phyloP scores from a whole-genome alignment of 2,888 invertebrate genomes.

The Amiota communis region DNA sequence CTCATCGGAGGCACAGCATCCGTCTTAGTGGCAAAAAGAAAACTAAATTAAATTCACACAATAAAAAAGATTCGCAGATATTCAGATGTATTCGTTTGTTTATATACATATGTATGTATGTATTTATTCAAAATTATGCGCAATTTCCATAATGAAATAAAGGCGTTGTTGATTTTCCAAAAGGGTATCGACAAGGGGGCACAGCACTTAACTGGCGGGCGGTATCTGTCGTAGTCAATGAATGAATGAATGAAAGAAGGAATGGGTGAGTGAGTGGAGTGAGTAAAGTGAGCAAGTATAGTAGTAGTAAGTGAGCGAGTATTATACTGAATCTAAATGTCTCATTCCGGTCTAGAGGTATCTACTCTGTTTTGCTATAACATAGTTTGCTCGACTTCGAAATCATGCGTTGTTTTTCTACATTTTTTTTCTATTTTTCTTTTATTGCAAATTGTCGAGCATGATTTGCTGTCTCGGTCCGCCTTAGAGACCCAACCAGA shows the following conservation, averaged over 20 bases:
- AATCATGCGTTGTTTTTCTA: neutral
- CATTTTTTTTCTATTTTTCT: neutral
- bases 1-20: neutral
- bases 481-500: neutral
- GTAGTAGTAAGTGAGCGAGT: no score
- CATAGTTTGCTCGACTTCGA: neutral
- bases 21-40: slow-evolving; percentile 14
- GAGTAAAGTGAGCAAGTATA: no score
- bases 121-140: slow-evolving; percentile 17
- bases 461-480: neutral
- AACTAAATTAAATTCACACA: slow-evolving; percentile 9
- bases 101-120: neutral
- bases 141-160: slow-evolving; percentile 19
- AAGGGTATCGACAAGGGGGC: neutral
- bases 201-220: slow-evolving; percentile 6
- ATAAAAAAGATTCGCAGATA: neutral
- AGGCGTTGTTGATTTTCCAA: neutral
- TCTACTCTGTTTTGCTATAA: neutral
- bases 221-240: neutral
- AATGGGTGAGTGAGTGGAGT: no score
- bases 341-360: no score
- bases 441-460: slow-evolving; percentile 3
- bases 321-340: no score
- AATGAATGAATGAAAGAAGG: neutral
- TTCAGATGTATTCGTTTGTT: neutral